These are phyloP conservation scores for Chrysolophus pictus DNA, from an alignment of 2,797 vertebrate species.

Conservation along the genomic window DNA sequence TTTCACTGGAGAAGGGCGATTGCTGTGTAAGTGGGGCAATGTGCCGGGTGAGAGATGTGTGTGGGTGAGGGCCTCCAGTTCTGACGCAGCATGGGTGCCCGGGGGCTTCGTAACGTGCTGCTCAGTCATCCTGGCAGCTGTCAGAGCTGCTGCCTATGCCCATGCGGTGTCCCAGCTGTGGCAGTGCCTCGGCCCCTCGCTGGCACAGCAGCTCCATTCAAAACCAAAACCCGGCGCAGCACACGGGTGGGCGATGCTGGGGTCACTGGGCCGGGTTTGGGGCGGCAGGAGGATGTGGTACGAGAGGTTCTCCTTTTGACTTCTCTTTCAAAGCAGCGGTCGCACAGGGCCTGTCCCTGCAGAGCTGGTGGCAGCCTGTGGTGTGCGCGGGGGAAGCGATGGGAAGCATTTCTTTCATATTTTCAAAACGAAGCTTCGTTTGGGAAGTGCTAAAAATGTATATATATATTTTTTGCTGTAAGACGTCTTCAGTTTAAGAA, in stretches of 20 bases:
- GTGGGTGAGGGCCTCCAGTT: not conserved
- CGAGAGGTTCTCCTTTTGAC: not conserved
- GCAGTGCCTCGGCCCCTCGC: not conserved
- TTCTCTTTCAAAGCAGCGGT: not conserved
- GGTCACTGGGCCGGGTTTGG: not conserved
- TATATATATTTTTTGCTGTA: not conserved
- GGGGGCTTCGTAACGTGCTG: not conserved
- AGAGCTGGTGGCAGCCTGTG: not conserved
- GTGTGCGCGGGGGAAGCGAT: not conserved
- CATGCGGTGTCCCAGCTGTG: not conserved
- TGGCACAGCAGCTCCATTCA: too few species aligned
- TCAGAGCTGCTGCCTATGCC: not conserved
- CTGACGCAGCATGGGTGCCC: fast-evolving
- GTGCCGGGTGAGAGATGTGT: not conserved
- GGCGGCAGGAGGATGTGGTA: not conserved
- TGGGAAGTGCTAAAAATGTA: not conserved
- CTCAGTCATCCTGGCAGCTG: too few species aligned
- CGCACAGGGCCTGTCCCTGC: too few species aligned
- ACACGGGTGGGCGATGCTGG: not conserved
- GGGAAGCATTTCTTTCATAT: not conserved
- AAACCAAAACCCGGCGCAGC: not conserved
- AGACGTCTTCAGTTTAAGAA: not conserved
- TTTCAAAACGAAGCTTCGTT: not conserved
- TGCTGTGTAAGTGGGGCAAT: not conserved
- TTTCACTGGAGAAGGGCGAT: not conserved